Evolutionary conservation across 2,797 vertebrate species (phyloP), one percentile per base, ranked within the genome.

Genomic region (Malurus splendens): DNA sequence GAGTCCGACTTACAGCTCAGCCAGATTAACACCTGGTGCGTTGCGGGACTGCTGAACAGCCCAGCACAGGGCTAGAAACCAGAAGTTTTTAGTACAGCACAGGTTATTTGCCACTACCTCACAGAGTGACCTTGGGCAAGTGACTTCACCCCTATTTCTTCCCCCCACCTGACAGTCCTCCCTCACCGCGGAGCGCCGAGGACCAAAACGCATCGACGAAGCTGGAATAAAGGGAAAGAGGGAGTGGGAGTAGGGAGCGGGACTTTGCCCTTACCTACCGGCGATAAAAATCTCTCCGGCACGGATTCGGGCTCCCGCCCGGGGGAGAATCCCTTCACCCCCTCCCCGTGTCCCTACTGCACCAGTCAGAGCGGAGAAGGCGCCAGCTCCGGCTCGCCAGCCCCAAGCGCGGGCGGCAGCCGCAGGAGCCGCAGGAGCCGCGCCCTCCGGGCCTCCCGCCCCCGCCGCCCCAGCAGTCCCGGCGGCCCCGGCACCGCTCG

Each of bases 61-160:
- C 52, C 50, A 14, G 25, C 59, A 22, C n/a, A 50, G 12, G 13
- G 33, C 19, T 10, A 9, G 41, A 68, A 60, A 51, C 14, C 38
- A 7, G 6, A 87, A 90, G 75, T 78, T 93, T 68, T 41, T 2
- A 57, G 48, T 5, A 12, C 32, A 33, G 48, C 15, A 7, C 42
- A 7, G 0, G 7, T 45, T 51, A 57, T 42, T 47, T 27, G 3
- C 39, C 65, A 11, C 36, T 19, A 71, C 47, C 42, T 82, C 55
- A 1, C 41, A 22, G 62, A 23, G 30, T 79, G 94, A 95, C 94
- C 95, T 95, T 94, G 89, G 86, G 22, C 72, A 33, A 84, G 61
- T 42, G 75, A 5, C 75, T 76, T n/a, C 18, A 27, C 73, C 44
- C 28, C 19, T 78, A 55, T 6, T 81, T 13, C 54, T 3, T 67